Base-by-base conservation (phyloP, 2,888 invertebrate genomes). In the Nasonovia ribisnigri region DNA sequence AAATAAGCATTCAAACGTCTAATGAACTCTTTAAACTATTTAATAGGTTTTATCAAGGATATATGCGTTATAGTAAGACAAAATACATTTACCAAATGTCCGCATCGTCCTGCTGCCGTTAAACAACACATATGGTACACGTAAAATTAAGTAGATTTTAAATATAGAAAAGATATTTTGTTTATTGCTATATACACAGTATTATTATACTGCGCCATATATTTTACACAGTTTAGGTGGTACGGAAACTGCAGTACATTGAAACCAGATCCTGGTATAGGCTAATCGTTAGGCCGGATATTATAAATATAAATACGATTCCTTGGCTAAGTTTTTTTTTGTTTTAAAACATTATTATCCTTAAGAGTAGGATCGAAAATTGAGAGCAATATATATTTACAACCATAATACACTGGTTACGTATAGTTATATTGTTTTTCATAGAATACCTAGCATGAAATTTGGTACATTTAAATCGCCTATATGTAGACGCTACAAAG, bases 21-120 rank as follows among this genome's bases (percentile, higher is more conserved):
- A 29, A 54, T 84, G 20, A 46, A 24, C n/a, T 20, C 67, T 36
- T n/a, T 48, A 4, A 90, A 77, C 20, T 20, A 13, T 29, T 48
- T 46, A 46, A 90, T 57, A 90, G 36, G 20, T 84, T 29, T 43
- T 42, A 84, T 84, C 36, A 16, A 29, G 42, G 16, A 46, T 57
- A n/a, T 84, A 29, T 86, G 46, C 13, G n/a, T 46, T 29, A 43
- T 42, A 24, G n/a, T 46, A 24, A 60, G 24, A 86, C 24, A 86
- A 46, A 91, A 91, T 91, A 54, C n/a, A 84, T 84, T 91, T 46
- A 91, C 24, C 57, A 57, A 86, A 86, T 60, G 86, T 46, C 26
- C 24, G 13, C 13, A 3, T 46, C n/a, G 26, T 46, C 8, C n/a
- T 36, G n/a, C 13, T 36, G 54, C 43, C 16, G 54, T 91, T 26